Percentiles rank a stretch among this genome's conserved stretches.
Conservation (phyloP, 2,113 vertebrate species). For the Hippocampus guttulatus region DNA sequence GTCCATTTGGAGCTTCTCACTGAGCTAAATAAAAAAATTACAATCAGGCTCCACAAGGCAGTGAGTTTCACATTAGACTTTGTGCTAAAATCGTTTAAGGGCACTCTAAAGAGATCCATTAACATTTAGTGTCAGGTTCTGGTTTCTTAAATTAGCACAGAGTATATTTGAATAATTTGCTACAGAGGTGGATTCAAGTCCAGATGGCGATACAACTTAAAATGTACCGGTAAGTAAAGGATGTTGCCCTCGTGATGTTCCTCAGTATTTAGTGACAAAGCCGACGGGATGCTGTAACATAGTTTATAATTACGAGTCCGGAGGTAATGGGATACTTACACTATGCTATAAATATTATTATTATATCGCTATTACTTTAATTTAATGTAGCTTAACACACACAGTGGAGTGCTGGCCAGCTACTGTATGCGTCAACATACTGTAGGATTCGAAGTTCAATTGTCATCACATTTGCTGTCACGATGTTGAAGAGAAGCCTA, state of each 20-base stretch:
- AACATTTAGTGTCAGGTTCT: slow-evolving; percentile 8
- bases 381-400: background rate
- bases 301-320: slow-evolving; percentile 23
- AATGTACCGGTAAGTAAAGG: background rate
- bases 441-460: too few species aligned
- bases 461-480: too few species aligned
- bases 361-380: too few species aligned
- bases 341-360: too few species aligned
- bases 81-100: background rate
- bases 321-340: background rate
- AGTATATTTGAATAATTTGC: slow-evolving; percentile 11
- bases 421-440: too few species aligned
- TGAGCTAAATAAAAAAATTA: background rate
- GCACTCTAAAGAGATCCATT: slow-evolving; percentile 3
- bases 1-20: background rate
- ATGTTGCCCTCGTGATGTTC: slow-evolving; percentile 33
- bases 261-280: slow-evolving; percentile 13
- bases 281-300: slow-evolving; percentile 24
- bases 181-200: background rate
- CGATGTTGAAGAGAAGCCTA: too few species aligned
- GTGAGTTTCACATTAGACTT: slow-evolving; percentile 1
- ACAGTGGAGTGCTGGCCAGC: background rate
- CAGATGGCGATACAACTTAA: slow-evolving; percentile 10
- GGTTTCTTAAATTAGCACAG: slow-evolving; percentile 2
- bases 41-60: background rate